Evolutionary conservation across 2,113 vertebrate species (phyloP), one percentile per base, ranked within the genome.

Genomic region (Chitala chitala): DNA sequence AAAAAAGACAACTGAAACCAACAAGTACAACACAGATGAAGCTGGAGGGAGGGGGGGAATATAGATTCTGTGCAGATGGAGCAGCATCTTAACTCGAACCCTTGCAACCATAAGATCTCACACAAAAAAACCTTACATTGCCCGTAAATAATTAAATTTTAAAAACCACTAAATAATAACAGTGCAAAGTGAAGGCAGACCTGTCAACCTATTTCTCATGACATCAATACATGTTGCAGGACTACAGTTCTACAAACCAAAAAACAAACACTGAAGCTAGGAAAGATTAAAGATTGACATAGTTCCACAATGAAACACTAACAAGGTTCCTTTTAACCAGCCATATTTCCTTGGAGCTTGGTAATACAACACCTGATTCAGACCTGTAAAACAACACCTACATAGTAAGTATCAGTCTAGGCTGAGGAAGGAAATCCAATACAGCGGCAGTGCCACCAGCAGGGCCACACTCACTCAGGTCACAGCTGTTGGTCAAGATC

Each of bases 391-490:
- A 46, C 40, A 13, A 68, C 46, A 26, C 64, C 64, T 46, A 68
- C 64, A 46, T 44, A 68, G 64, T 46, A 68, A 68, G 64, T 68
- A 68, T 46, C 40, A 68, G 40, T 68, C 64, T 36, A 29, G 31
- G 59, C 17, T 20, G 17, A 48, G 64, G 38, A 20, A 46, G 22
- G 64, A 68, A 68, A 68, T 68, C 26, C 42, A 68, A 68, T 68
- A 38, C 42, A 46, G 12, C 2, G 2, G 12, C 5, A 9, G 40
- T 38, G 22, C 46, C 22, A 46, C 40, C 64, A 63, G 59, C 42
- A 48, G 40, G 46, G 10, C 26, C 15, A 17, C 42, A 48, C 42
- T 68, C 3, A 22, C 64, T 46, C 24, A 48, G 64, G 38, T 38
- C 64, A 61, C 58, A 48, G 40, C 10, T 68, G 40, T 48, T n/a